Percentiles rank a stretch among this genome's conserved stretches.
Conservation (phyloP, 23 tunicate genomes). For the Halocynthia roretzi region DNA sequence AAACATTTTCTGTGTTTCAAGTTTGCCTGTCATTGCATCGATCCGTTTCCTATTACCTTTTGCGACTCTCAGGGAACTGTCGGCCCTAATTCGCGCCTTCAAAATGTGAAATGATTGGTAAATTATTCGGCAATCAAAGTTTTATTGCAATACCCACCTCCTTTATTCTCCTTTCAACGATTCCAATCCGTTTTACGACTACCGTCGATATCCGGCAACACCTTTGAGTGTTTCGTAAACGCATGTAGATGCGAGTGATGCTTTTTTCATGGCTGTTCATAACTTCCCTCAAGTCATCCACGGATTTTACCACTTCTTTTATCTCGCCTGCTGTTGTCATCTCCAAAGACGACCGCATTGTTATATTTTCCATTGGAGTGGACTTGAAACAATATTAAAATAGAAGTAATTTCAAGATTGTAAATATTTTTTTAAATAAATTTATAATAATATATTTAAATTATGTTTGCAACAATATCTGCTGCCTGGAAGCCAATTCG, state of each 20-base stretch:
- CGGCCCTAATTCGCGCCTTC: not conserved
- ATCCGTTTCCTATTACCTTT: not conserved
- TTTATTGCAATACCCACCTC: not conserved
- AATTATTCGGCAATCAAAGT: too few species aligned
- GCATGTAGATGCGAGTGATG: not conserved
- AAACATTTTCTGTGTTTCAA: not conserved
- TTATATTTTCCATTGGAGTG: not conserved
- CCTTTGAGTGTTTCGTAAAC: not conserved
- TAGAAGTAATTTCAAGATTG: too few species aligned
- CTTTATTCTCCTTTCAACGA: slow-evolving; percentile 2
- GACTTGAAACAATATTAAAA: too few species aligned
- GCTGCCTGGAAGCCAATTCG: too few species aligned
- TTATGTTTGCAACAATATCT: too few species aligned
- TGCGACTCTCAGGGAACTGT: not conserved
- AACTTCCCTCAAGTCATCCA: not conserved
- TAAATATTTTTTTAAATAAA: too few species aligned
- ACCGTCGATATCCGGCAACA: not conserved
- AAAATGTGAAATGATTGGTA: not conserved
- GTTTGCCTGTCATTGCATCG: not conserved
- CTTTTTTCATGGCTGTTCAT: not conserved
- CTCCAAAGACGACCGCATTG: not conserved
- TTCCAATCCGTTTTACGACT: slow-evolving; percentile 3
- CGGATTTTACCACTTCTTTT: not conserved
- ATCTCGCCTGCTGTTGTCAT: not conserved
- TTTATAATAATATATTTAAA: too few species aligned